These are phyloP conservation scores for Pelosia muscerda DNA, from an alignment of 2,888 invertebrate genomes.

Conservation along the genomic window DNA sequence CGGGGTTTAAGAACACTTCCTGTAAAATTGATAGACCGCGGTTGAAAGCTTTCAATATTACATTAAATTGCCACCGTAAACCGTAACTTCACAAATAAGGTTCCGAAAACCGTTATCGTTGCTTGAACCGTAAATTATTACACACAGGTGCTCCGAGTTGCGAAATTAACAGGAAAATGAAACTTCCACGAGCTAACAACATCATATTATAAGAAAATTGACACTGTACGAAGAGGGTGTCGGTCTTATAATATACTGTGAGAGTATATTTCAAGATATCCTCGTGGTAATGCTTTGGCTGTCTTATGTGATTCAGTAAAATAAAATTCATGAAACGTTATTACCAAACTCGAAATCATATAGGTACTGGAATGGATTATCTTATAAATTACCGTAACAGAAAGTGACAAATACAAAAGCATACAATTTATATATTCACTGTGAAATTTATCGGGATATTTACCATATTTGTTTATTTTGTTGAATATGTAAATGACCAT, in stretches of 20 bases:
- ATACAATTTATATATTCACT: no score
- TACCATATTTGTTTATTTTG: no score
- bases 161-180: constrained; percentile 9
- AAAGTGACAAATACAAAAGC: no score
- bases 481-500: no score
- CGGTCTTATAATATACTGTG: neutral
- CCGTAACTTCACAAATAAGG: neutral
- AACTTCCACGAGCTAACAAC: constrained; percentile 6
- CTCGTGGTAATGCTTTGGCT: neutral
- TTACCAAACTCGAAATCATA: neutral
- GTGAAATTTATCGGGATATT: no score
- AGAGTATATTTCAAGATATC: neutral
- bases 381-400: no score
- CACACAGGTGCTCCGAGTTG: constrained; percentile 9
- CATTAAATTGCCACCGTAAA: neutral
- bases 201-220: constrained; percentile 11
- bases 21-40: neutral
- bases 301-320: neutral
- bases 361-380: no score
- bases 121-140: constrained; percentile 10
- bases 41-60: neutral
- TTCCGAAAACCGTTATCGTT: neutral
- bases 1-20: neutral
- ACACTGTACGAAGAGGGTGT: constrained; percentile 5
- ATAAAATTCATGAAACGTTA: neutral